Evolutionary conservation across 2,113 vertebrate species (phyloP), one percentile per base, ranked within the genome.

Genomic region (Caloenas nicobarica): DNA sequence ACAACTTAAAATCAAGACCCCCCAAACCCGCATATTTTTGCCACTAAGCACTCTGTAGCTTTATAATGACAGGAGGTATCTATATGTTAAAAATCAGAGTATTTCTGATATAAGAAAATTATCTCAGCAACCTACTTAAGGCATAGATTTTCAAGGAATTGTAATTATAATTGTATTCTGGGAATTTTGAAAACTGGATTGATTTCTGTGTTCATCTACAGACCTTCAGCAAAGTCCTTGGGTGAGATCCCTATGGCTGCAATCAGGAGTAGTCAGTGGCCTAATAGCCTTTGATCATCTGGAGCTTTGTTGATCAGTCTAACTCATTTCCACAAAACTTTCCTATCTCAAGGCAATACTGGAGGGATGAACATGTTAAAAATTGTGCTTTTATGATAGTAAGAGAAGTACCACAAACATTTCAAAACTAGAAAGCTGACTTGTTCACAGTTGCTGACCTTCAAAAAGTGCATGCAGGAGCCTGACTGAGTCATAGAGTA

Each of bases 261-360:
- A 76, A 33, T 23, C 56, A 16, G 48, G 23, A 25, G 61, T 38
- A 70, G 40, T 84, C 16, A 42, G 29, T 44, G 34, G 40, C 77
- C 84, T 58, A 61, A 34, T 21, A 66, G 29, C 19, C 80, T 94
- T 84, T 86, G 77, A 54, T 73, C 65, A 42, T 68, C 46, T 71
- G 64, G 25, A 70, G 64, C 33, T 92, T 60, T 84, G 42, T 78
- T 80, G 46, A 64, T 81, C 53, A 40, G 38, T 44, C 16, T 82
- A 68, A 56, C 40, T 60, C 3, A 65, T 84, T 84, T 89, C 57
- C 80, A 87, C 44, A 79, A 76, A 89, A 57, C 26, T 89, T 96
- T 48, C n/a, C 44, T 64, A 9, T 60, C 61, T 81, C 34, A 68
- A 26, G 31, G 38, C 42, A 29, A 29, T 5, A 51, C 5, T 64